Evolutionary conservation across 2,797 vertebrate species (phyloP), one percentile per base, ranked within the genome.

Genomic region (Platyrinchus mystaceus): DNA sequence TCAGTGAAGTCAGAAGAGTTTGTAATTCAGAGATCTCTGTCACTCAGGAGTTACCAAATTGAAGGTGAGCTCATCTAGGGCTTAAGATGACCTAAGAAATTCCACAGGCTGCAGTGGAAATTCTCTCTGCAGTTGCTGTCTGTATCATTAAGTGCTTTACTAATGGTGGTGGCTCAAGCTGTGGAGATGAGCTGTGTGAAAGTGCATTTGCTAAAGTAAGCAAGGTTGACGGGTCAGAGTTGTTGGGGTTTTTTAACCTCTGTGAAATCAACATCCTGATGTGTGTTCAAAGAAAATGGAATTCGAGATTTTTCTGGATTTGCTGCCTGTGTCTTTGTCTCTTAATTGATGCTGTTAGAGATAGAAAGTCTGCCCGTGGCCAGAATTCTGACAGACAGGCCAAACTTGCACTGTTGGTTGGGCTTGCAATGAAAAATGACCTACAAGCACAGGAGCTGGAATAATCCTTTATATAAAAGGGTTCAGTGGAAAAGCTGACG

Each of bases 401-500:
- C 79, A 53, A 4, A 15, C 41, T 68, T 80, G 34, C 7, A 1
- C 59, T 52, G 32, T 43, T 89, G 66, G 36, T 81, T 67, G 76
- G 58, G 52, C 81, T 84, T 89, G 49, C 52, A 36, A 9, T 87
- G 80, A 63, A 56, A 89, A 87, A 63, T 21, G 55, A 53, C 87
- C 79, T 82, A 13, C 30, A 43, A 93, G 76, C 71, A 1, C 24
- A 53, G 53, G 70, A 84, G 34, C 91, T 83, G 28, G 88, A 97
- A 93, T 74, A 93, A 94, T 88, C 87, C 69, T 87, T 64, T 64
- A 6, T 47, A 63, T 92, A 77, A 87, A 94, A 84, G 69, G 43
- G 23, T 82, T 78, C 78, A 79, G 78, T 83, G 56, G 62, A 88
- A 89, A 71, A 91, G 90, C 82, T 96, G 91, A 95, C 64, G 6